These are phyloP conservation scores for Todiramphus chloris DNA, from an alignment of 2,113 vertebrate genomes.

Conservation along the genomic window DNA sequence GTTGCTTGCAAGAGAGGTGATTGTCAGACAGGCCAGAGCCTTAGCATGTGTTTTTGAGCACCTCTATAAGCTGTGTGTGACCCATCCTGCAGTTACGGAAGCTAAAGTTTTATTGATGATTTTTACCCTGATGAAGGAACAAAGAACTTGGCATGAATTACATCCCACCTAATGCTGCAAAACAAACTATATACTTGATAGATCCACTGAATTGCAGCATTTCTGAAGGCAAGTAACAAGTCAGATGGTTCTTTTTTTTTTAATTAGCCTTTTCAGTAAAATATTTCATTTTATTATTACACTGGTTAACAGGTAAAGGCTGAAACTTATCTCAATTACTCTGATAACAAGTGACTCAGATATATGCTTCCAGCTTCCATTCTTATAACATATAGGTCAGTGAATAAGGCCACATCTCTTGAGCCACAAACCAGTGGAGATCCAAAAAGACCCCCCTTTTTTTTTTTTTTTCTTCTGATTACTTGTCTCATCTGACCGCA, in stretches of 20 bases:
- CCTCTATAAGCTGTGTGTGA: background rate
- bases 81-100: background rate
- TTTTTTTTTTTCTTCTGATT: background rate
- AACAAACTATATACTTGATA: background rate
- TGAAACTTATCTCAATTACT: background rate
- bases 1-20: background rate
- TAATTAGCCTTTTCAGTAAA: background rate
- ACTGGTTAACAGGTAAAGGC: background rate
- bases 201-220: background rate
- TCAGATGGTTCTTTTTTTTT: background rate
- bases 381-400: background rate
- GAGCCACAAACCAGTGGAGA: background rate
- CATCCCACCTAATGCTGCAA: background rate
- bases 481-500: background rate
- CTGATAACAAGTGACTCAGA: background rate
- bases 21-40: background rate
- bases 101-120: background rate
- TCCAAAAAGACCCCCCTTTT: background rate
- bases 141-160: background rate
- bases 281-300: background rate
- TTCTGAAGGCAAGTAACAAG: background rate
- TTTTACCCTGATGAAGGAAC: background rate
- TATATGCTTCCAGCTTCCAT: background rate
- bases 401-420: background rate
- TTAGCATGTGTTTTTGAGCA: background rate